These are phyloP conservation scores for Sebastes dallii DNA, from an alignment of 2,797 vertebrate species.

Conservation along the genomic window DNA sequence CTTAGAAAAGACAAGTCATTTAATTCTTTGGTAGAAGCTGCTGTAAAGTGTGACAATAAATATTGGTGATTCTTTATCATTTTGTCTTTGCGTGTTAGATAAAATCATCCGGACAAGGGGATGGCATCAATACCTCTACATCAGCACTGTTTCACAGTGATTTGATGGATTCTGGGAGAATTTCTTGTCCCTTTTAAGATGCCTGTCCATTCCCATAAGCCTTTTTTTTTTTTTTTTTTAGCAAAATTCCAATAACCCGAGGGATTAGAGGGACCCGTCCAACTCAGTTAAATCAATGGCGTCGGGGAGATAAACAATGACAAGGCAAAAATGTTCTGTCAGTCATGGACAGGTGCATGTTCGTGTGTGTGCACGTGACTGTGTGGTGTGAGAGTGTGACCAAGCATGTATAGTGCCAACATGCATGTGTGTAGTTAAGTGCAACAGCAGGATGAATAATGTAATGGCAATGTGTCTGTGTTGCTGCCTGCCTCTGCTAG, in stretches of 20 bases:
- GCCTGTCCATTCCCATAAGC: conserved; percentile 18
- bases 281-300: conserved; percentile 69
- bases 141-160: conserved; percentile 16
- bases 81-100: conserved; percentile 16
- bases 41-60: neutral
- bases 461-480: conserved; percentile 5
- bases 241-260: conserved; percentile 51
- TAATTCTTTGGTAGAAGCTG: neutral
- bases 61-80: neutral
- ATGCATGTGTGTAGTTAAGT: conserved; percentile 13
- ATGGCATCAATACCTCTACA: neutral
- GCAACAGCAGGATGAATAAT: conserved; percentile 55
- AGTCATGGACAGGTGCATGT: conserved; percentile 24
- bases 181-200: conserved; percentile 32
- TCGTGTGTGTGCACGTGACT: conserved; percentile 8
- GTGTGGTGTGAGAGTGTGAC: neutral
- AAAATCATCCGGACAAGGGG: neutral
- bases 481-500: neutral
- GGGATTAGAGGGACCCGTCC: conserved; percentile 54
- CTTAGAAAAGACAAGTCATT: conserved; percentile 11
- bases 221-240: conserved; percentile 5
- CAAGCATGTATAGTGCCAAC: neutral
- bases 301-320: conserved; percentile 65
- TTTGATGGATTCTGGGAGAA: conserved; percentile 23
- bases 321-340: conserved; percentile 38